Base-by-base conservation (phyloP, 2,888 invertebrate species). In the Cantharis lateralis region DNA sequence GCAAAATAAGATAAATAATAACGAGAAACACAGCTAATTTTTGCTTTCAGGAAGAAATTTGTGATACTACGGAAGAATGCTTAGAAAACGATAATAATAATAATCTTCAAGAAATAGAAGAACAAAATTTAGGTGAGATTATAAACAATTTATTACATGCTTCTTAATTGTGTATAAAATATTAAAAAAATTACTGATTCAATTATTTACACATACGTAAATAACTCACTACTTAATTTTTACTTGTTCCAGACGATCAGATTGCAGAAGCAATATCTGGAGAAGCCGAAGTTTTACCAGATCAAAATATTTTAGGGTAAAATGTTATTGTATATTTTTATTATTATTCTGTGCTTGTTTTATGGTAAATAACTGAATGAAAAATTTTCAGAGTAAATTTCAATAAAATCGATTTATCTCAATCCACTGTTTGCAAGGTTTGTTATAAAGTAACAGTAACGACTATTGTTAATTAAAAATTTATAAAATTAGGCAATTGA, bases 261-360 rank as follows among this genome's bases (percentile, higher is more conserved):
- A 93, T 94, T 70, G 93, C 93, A 0, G 92, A 91, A 74, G 87
- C 93, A 20, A 91, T 94, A 78, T 91, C 93, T 0, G 93, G 93
- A 24, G 93, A 93, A 84, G 90, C 93, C 0, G 93, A 94, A 84
- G 90, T 93, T 83, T 82, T 93, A 16, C 76, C 77, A 15, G 93
- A 93, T 76, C 92, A 93, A 80, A 92, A 93, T 82, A 91, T 93
- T n/a, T 89, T 93, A 85, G 93, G 93, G 93, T 93, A 84, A 83
- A 24, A 24, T 9, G 80, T 78, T 62, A n/a, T 20, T 68, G 16
- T 7, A 11, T 11, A 9, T 24, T 24, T 24, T 7, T 24, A 20
- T 24, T 9, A 9, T 20, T 20, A 24, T 24, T 7, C 1, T 15
- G 5, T 32, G 5, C 4, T 1, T n/a, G 4, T 32, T 10, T 61